phyloP scores from a whole-genome alignment of 2,888 invertebrate species.

The Petrophora chlorosata region DNA sequence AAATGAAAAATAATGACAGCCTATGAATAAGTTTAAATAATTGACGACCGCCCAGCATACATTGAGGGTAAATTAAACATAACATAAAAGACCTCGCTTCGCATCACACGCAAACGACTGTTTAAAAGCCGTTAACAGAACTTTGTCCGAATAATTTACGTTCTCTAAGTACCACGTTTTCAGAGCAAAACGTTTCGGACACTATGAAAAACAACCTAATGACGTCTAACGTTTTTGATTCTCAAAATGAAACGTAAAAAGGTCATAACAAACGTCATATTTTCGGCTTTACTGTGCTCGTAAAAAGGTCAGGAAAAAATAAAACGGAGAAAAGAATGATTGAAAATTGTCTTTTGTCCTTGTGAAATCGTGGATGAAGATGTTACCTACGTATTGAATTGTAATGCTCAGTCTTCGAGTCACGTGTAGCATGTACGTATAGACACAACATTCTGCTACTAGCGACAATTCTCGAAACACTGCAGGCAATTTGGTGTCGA shows the following conservation, averaged over 20 bases:
- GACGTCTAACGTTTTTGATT: constrained; percentile 32
- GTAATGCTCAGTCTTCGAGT: constrained; percentile 17
- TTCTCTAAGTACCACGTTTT: constrained; percentile 34
- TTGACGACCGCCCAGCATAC: not conserved
- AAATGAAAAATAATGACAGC: not conserved
- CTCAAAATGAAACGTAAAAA: constrained; percentile 30
- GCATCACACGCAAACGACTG: constrained; percentile 41
- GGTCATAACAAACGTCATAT: constrained; percentile 34
- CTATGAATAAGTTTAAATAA: not conserved
- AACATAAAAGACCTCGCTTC: constrained; percentile 5
- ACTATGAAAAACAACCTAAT: constrained; percentile 29
- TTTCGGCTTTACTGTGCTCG: constrained; percentile 30
- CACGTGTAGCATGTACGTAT: constrained; percentile 13
- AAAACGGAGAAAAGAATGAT: constrained; percentile 29
- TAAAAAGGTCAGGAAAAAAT: constrained; percentile 29
- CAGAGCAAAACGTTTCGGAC: constrained; percentile 49
- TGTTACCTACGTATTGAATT: constrained; percentile 32
- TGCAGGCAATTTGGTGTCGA: constrained; percentile 10
- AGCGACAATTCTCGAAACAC: constrained; percentile 1
- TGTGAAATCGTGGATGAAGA: constrained; percentile 31
- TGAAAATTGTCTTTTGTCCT: constrained; percentile 41
- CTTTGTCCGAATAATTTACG: constrained; percentile 49
- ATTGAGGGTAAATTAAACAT: not conserved
- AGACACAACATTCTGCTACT: constrained; percentile 6
- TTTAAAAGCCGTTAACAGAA: constrained; percentile 51